Percentiles rank a stretch among this genome's conserved stretches.
Conservation (phyloP, 2,797 vertebrate species). For the Catostomus latipinnis region DNA sequence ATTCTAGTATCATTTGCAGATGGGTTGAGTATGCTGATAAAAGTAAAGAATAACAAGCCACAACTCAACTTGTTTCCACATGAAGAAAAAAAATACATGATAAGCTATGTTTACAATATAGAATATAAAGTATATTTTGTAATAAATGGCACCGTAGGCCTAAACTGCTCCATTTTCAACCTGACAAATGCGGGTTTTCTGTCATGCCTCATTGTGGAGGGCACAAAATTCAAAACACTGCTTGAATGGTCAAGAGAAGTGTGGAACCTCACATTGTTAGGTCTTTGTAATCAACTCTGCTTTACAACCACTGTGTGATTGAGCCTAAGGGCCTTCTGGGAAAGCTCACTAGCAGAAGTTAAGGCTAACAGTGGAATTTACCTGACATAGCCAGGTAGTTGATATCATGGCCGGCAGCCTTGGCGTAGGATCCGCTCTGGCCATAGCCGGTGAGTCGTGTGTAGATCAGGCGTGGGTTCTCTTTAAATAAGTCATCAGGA, state of each 20-base stretch:
- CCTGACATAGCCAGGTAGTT: slow-evolving; percentile 94
- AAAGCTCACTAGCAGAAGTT: neutral
- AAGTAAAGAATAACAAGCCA: too few species aligned
- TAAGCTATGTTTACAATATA: too few species aligned
- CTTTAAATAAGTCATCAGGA: slow-evolving; percentile 80
- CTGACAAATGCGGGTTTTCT: neutral
- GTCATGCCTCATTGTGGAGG: neutral
- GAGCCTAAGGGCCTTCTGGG: neutral
- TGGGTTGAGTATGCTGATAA: too few species aligned
- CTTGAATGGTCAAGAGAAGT: neutral
- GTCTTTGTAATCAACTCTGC: neutral
- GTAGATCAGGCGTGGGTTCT: slow-evolving; percentile 92
- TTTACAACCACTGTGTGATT: neutral
- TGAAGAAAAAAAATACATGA: too few species aligned
- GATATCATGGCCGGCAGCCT: slow-evolving; percentile 91
- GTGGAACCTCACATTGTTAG: neutral
- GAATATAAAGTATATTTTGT: too few species aligned
- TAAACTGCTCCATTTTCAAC: neutral
- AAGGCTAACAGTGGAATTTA: slow-evolving; percentile 59
- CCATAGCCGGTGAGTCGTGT: slow-evolving; percentile 94
- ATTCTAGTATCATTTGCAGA: too few species aligned
- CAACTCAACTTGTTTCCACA: too few species aligned
- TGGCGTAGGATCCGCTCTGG: slow-evolving; percentile 82
- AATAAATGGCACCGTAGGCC: too few species aligned
- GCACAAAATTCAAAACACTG: neutral